Conservation (phyloP, 2,888 invertebrate genomes). For the Anthophora plumipes region DNA sequence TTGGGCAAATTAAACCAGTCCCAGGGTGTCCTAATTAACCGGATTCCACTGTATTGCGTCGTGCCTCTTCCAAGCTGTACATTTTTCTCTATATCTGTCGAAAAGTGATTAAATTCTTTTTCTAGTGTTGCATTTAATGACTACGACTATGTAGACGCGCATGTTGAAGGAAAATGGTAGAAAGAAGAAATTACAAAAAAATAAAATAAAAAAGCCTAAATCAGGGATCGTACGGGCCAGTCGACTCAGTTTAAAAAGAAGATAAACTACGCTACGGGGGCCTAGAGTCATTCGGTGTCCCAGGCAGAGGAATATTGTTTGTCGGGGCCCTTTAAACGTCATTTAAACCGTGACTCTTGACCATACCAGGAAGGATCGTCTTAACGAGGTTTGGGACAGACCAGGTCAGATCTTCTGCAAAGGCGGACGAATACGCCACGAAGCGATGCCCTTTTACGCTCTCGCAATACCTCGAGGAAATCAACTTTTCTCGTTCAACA, state of each 20-base stretch:
- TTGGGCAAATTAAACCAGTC: no score
- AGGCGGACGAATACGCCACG: conserved; percentile 60
- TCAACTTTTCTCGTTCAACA: conserved; percentile 48
- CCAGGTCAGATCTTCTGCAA: conserved; percentile 67
- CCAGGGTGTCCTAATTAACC: no score
- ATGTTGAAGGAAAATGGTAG: not conserved
- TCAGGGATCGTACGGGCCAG: conserved; percentile 26
- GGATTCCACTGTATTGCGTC: no score
- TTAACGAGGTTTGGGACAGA: conserved; percentile 73
- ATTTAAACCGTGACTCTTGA: conserved; percentile 76
- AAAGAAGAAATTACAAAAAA: not conserved
- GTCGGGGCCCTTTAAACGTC: conserved; percentile 73
- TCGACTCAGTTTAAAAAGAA: conserved; percentile 23
- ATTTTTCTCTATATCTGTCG: no score
- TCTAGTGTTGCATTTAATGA: no score
- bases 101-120: no score
- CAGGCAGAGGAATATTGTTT: conserved; percentile 64
- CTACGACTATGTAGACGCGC: no score
- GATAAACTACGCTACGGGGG: not conserved
- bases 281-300: conserved; percentile 47
- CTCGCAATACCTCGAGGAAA: conserved; percentile 45
- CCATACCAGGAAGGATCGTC: conserved; percentile 74
- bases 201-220: conserved; percentile 7
- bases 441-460: conserved; percentile 70
- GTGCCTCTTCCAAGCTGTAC: no score